Percentiles rank a stretch among this genome's conserved stretches.
Conservation (phyloP, 92 coral and sea anemone species). For the Meandrina meandrites region DNA sequence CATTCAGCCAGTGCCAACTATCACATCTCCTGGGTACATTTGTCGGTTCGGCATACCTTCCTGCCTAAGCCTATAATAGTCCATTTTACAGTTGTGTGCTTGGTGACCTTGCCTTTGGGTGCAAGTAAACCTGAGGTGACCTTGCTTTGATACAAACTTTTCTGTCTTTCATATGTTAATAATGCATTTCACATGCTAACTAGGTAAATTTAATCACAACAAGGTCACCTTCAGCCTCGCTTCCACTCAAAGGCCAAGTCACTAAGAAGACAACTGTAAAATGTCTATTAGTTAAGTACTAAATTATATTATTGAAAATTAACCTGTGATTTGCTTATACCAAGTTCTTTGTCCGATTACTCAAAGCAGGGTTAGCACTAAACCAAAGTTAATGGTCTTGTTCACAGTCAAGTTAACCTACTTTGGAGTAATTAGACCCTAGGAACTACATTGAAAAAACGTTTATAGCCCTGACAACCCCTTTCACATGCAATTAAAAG, state of each 20-base stretch:
- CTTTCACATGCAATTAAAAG: slow-evolving; percentile 45
- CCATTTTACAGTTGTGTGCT: too few species aligned
- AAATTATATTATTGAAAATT: slow-evolving; percentile 30
- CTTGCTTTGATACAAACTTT: too few species aligned
- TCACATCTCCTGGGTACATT: slow-evolving; percentile 36
- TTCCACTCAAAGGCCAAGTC: too few species aligned
- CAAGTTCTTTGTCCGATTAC: slow-evolving; percentile 23
- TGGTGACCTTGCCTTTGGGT: too few species aligned
- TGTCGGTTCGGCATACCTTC: slow-evolving; percentile 47
- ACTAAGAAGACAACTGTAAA: too few species aligned
- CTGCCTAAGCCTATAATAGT: slow-evolving; percentile 27
- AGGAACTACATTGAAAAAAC: slow-evolving; percentile 12
- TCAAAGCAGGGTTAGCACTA: slow-evolving; percentile 35
- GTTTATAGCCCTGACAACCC: slow-evolving; percentile 33
- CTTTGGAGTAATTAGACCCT: slow-evolving; percentile 39
- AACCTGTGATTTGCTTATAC: slow-evolving; percentile 45
- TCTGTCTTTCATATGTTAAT: too few species aligned
- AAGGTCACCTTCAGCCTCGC: too few species aligned
- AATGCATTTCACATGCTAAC: too few species aligned
- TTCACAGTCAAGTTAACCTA: slow-evolving; percentile 30
- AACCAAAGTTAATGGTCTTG: slow-evolving; percentile 17
- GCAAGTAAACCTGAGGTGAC: too few species aligned
- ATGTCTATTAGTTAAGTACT: slow-evolving; percentile 14
- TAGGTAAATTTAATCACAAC: too few species aligned
- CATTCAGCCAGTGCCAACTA: slow-evolving; percentile 46